A percentile compares a stretch with the other conserved stretches of the same genome.
Evolutionary conservation across 2,113 vertebrate genomes (phyloP).

Genomic region (Pollachius pollachius): DNA sequence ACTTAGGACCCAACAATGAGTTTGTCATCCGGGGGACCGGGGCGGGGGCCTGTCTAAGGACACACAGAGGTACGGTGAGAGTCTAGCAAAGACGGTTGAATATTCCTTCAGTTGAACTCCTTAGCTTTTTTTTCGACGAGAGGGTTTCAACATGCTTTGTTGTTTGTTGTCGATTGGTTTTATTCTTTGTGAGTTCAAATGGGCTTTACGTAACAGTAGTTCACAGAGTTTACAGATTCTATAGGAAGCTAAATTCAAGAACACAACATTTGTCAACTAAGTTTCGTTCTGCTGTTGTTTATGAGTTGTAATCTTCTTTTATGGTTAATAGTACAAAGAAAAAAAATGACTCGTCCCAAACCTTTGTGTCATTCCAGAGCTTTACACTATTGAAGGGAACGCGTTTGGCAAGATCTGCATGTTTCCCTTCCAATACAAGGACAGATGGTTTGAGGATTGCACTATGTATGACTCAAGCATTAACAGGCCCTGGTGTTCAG

Average conservation of each 20-base stretch:
- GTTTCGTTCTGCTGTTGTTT: not conserved
- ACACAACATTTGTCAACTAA: no score
- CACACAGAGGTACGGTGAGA: conserved; percentile 82
- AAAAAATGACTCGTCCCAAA: not conserved
- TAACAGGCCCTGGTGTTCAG: conserved; percentile 82
- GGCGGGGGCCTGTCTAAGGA: conserved; percentile 82
- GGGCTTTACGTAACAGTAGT: no score
- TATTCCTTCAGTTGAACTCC: not conserved
- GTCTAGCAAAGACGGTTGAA: not conserved
- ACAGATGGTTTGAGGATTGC: conserved; percentile 86
- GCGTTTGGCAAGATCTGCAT: conserved; percentile 83
- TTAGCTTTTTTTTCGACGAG: no score
- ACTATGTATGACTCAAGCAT: conserved; percentile 70
- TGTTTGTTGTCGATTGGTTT: no score
- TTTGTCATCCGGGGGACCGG: conserved; percentile 82
- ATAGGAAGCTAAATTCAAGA: no score
- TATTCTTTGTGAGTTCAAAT: no score
- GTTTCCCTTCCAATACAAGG: conserved; percentile 86
- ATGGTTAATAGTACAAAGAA: not conserved
- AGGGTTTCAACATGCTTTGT: no score
- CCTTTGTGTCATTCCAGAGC: conserved; percentile 66
- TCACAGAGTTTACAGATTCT: no score
- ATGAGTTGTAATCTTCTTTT: not conserved
- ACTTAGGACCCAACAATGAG: conserved; percentile 77
- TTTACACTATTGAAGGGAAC: conserved; percentile 84